Evolutionary conservation across 2,797 vertebrate species (phyloP), one percentile per base, ranked within the genome.

Genomic region (Rhabdophis nuchalis): DNA sequence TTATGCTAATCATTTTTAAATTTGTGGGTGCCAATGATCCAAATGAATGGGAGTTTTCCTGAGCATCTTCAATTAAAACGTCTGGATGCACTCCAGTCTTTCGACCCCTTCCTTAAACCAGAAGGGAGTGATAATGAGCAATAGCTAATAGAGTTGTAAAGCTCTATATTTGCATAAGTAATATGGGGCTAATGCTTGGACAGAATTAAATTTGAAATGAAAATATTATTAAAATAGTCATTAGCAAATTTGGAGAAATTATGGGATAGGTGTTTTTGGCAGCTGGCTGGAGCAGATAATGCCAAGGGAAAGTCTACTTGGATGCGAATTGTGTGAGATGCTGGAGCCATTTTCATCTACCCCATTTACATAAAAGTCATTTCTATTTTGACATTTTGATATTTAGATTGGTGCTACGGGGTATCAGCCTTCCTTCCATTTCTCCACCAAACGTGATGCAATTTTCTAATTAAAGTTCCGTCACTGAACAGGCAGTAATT

Each of bases 161-260:
- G 90, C 93, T 94, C 92, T 96, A 16, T 96, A 96, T 97, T 97
- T 97, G 95, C 91, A 87, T 95, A 94, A 95, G 96, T 96, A 95
- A 97, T 97, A 96, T 20, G 93, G 94, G 96, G 92, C 93, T 95
- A 95, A 93, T 94, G 56, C 94, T 91, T 95, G 95, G 93, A 94
- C 96, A 96, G 96, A 97, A 97, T 96, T 95, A 94, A 96, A 94
- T 87, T 96, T 96, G 95, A 93, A 97, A 96, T 93, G 93, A 94
- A 97, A 96, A 96, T 96, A 95, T 93, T 96, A 94, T 96, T 96
- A 93, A 96, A 96, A 95, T 94, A 95, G 95, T 25, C 3, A 87
- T 93, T 95, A 96, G 96, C 95, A 91, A 95, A 95, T 96, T 94
- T 95, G 95, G 95, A 95, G 91, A 89, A 68, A 36, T 95, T 95